A percentile compares a stretch with the other conserved stretches of the same genome.
Conservation (phyloP, 2,888 invertebrate genomes). For the Acleris cristana region DNA sequence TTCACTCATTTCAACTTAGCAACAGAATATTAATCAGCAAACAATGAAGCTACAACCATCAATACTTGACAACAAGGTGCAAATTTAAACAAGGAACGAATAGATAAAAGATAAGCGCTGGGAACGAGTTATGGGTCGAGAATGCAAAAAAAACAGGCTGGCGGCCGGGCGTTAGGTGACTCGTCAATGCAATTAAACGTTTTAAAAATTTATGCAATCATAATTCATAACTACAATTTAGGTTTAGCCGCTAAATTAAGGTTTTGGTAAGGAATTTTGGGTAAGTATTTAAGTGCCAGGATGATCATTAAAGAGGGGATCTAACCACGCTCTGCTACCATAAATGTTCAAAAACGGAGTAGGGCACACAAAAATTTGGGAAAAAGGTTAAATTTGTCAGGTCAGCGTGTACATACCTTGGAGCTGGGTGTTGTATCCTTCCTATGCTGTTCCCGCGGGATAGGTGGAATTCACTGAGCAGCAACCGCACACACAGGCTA, state of each 20-base stretch:
- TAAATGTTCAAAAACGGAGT: neutral
- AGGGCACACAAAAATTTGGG: too few species aligned
- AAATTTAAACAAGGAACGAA: neutral
- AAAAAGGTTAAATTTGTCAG: too few species aligned
- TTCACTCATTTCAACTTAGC: neutral
- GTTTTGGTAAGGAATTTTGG: neutral
- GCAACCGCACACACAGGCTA: too few species aligned
- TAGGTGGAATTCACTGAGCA: too few species aligned
- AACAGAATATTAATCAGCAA: too few species aligned
- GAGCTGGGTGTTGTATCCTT: too few species aligned
- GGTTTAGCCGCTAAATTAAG: neutral
- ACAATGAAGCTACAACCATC: too few species aligned
- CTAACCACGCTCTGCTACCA: slow-evolving; percentile 4
- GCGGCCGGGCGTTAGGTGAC: neutral
- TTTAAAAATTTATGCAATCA: too few species aligned
- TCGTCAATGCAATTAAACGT: neutral
- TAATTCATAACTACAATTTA: neutral
- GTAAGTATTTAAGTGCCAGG: slow-evolving; percentile 40
- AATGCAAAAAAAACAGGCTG: neutral
- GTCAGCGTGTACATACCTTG: too few species aligned
- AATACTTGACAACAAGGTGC: neutral
- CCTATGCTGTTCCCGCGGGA: too few species aligned
- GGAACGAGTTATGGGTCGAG: neutral
- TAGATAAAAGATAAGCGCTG: neutral
- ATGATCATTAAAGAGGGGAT: neutral